These are phyloP conservation scores for Perdita meconis DNA, from an alignment of 2,888 invertebrate species.

Conservation along the genomic window DNA sequence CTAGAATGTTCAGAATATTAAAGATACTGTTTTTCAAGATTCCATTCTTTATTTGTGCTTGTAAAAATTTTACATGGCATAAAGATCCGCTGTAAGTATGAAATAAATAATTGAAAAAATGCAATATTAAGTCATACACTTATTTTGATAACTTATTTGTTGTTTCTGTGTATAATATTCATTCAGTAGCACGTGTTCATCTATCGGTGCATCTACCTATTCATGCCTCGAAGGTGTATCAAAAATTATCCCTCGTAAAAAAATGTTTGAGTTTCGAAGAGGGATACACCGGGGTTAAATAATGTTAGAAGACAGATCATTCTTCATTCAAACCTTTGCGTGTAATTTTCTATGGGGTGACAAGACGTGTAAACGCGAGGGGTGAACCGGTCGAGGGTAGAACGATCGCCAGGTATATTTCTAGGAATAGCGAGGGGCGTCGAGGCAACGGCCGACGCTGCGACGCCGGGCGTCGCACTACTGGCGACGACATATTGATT, in stretches of 20 bases:
- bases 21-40: no score
- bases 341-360: slow-evolving; percentile 32
- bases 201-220: no score
- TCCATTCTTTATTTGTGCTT: no score
- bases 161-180: no score
- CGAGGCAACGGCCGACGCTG: slow-evolving; percentile 52
- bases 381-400: slow-evolving; percentile 19
- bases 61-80: no score
- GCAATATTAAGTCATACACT: no score
- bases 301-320: neutral
- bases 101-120: no score
- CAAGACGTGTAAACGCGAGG: slow-evolving; percentile 9
- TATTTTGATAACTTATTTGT: no score
- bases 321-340: neutral
- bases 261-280: neutral
- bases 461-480: slow-evolving; percentile 51
- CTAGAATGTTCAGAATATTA: no score
- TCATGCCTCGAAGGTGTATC: no score
- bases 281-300: neutral
- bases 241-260: neutral
- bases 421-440: slow-evolving; percentile 39
- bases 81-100: no score
- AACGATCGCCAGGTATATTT: slow-evolving; percentile 51
- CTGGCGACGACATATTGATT: slow-evolving; percentile 54
- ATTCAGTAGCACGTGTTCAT: no score